A percentile compares a stretch with the other conserved stretches of the same genome.
phyloP scores from a whole-genome alignment of 2,113 vertebrate species.

The Lasiurus cinereus region DNA sequence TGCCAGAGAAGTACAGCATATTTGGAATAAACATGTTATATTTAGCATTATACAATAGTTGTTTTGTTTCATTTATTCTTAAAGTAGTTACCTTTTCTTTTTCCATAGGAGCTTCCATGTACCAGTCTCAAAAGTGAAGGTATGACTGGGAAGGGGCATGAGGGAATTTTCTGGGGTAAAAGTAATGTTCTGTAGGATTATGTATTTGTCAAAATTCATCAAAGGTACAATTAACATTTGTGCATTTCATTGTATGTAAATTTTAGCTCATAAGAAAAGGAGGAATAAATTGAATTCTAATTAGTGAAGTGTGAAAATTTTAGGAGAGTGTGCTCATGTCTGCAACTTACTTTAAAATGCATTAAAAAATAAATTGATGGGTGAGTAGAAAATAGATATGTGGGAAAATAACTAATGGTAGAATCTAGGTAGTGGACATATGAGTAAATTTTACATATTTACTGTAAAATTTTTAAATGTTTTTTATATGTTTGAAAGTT shows the following conservation, averaged over 20 bases:
- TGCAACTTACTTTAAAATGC: constrained; percentile 37
- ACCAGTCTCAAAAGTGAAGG: constrained; percentile 94
- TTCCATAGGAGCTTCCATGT: constrained; percentile 94
- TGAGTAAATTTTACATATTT: neutral
- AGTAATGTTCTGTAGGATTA: neutral
- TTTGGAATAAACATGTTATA: neutral
- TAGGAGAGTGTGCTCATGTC: neutral
- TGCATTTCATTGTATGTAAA: constrained; percentile 9
- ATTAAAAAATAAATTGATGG: neutral
- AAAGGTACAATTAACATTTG: neutral
- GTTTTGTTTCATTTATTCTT: constrained; percentile 49
- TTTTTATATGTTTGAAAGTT: constrained; percentile 49
- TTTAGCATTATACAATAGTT: neutral
- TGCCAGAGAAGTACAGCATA: neutral
- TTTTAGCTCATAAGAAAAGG: constrained; percentile 36
- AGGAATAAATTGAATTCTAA: constrained; percentile 49
- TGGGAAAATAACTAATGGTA: constrained; percentile 9
- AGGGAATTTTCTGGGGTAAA: constrained; percentile 16
- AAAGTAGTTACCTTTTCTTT: constrained; percentile 76
- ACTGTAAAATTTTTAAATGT: constrained; percentile 12
- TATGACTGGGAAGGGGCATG: constrained; percentile 80
- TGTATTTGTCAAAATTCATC: neutral
- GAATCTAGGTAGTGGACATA: neutral
- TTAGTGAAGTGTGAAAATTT: constrained; percentile 1
- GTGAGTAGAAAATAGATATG: neutral